phyloP scores from a whole-genome alignment of 2,888 invertebrate species.

The Oscheius sp. region DNA sequence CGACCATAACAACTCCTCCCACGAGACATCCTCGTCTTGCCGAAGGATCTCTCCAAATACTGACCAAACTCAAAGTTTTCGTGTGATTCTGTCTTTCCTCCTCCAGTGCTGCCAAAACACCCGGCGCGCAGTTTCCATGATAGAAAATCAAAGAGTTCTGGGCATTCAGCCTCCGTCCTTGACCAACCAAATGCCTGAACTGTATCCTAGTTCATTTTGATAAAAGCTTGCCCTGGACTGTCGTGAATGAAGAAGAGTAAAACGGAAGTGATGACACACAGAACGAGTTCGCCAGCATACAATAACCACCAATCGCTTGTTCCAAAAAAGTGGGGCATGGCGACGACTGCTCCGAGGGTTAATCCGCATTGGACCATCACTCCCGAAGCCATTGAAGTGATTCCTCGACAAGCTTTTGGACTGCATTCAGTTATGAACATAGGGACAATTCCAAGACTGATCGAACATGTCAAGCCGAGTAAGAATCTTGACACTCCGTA shows the following conservation, averaged over 20 bases:
- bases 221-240: conserved; percentile 27
- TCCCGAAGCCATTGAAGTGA: conserved; percentile 60
- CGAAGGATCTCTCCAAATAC: conserved; percentile 24
- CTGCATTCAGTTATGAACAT: conserved; percentile 60
- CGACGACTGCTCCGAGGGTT: conserved; percentile 57
- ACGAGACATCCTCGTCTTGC: conserved; percentile 47
- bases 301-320: conserved; percentile 26
- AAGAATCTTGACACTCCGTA: conserved; percentile 53
- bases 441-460: conserved; percentile 52
- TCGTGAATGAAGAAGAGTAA: conserved; percentile 32
- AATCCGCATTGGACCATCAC: conserved; percentile 59
- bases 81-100: conserved; percentile 15
- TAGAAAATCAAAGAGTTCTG: conserved; percentile 17
- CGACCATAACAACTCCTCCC: conserved; percentile 43
- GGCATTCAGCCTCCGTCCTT: neutral
- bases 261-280: conserved; percentile 5
- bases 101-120: conserved; percentile 1
- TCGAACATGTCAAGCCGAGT: conserved; percentile 52
- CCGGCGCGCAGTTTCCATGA: conserved; percentile 5
- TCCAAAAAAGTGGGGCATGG: conserved; percentile 52
- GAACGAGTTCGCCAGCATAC: conserved; percentile 23
- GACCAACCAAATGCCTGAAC: conserved; percentile 8
- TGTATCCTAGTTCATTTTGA: neutral
- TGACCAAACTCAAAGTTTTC: conserved; percentile 18
- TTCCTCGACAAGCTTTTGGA: conserved; percentile 60